Base-by-base conservation (phyloP, 2,888 invertebrate species). In the Microctonus hyperodae region DNA sequence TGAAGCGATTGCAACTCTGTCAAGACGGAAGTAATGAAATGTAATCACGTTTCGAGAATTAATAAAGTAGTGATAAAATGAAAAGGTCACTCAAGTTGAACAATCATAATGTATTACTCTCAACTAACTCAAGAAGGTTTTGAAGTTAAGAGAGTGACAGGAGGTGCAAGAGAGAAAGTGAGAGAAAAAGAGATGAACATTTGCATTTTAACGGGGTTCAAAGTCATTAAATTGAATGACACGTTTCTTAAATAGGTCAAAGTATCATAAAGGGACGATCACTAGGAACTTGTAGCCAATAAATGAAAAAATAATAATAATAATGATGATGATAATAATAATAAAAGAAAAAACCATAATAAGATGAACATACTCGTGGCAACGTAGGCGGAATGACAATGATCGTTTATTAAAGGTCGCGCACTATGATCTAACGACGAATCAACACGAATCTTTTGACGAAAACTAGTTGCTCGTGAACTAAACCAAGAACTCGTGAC, bases 1-100 rank as follows among this genome's bases (percentile, higher is more conserved):
- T 83, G 83, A 70, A 79, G 78, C 70, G 82, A 76, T 74, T 82
- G 79, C 74, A 81, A 74, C 71, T 83, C 83, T 83, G 74, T 72
- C 68, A 69, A 74, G 69, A 73, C 28, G 69, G 69, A 71, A 25
- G 64, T 68, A 69, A 73, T 69, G 59, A 71, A 70, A 75, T 57
- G 53, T 40, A 65, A 60, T 63, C 51, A 20, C 4, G 44, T 73
- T 68, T 55, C 56, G 57, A 55, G 37, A 59, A 67, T 66, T 70
- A 66, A 65, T 16, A 44, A 69, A 66, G 57, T n/a, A n/a, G n/a
- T 68, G 37, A 56, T 40, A 13, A 63, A 55, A 58, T 35, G 56
- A 55, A 55, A 16, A 68, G 64, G 59, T 20, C 10, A 70, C 48
- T 28, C 55, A 10, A 55, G 55, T 55, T 55, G 31, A 55, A 31